Conservation (phyloP, 1,140 invertebrate species). For the Ceratosolen solmsi region DNA sequence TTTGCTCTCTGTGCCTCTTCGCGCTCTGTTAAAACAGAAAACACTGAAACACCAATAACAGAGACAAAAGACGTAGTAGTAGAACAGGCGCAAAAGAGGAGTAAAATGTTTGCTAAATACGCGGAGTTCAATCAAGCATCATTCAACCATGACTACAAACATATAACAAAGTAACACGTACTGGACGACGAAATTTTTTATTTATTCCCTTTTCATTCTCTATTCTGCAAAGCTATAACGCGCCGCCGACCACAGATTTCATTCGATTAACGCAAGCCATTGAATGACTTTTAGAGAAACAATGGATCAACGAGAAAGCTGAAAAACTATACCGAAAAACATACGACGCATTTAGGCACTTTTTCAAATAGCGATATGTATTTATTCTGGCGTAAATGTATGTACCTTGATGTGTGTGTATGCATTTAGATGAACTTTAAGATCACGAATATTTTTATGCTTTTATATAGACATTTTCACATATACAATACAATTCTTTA, state of each 20-base stretch:
- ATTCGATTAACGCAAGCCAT: conserved; percentile 54
- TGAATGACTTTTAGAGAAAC: conserved; percentile 55
- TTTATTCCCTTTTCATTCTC: conserved; percentile 10
- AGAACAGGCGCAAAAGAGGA: conserved; percentile 8
- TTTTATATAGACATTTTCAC: background rate
- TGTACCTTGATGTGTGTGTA: background rate
- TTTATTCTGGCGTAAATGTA: background rate
- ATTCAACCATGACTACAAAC: conserved; percentile 52
- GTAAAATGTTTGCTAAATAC: conserved; percentile 55
- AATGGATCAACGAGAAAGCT: conserved; percentile 33
- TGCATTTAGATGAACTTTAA: background rate
- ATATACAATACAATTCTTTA: too few relatives aligned
- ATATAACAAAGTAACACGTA: conserved; percentile 55
- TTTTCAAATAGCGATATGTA: background rate
- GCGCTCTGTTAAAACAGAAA: background rate
- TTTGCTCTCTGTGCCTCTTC: too few relatives aligned
- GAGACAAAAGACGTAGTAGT: conserved; percentile 11
- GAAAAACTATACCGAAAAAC: background rate
- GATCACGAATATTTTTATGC: background rate
- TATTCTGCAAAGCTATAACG: conserved; percentile 37
- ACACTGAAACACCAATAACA: background rate
- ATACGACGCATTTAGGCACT: background rate
- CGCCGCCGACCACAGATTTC: conserved; percentile 40
- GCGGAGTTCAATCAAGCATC: conserved; percentile 58
- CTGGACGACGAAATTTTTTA: background rate